Evolutionary conservation across 64 coral and sea anemone genomes (phyloP), one percentile per base, ranked within the genome.

Genomic region (Porites lutea): DNA sequence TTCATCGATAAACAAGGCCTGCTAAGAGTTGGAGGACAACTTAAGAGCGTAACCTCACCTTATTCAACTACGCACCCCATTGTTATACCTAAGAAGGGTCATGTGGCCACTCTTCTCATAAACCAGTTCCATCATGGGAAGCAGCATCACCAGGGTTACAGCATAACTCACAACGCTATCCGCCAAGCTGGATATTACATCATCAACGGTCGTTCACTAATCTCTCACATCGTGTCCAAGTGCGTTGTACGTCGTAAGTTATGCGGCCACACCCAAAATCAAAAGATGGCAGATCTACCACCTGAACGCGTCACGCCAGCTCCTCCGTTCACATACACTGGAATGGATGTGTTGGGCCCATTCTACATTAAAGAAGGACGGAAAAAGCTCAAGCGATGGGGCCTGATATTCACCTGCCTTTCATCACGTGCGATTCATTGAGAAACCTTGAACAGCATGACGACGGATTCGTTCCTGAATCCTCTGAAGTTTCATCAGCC

Each of bases 11-110:
- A 79, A 65, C 70, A 91, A 19, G 80, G 74, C 53, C 52, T 95
- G 12, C 80, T 95, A 22, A 75, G 93, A 63, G 75, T 91, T 19
- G 93, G 93, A 4, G 93, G 93, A 57, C 60, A 74, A 4, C 88
- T 95, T 4, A 83, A 60, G 44, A 80, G 72, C 52, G 15, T 74
- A 19, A 18, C 48, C 2, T 72, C 74, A 11, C 65, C 60, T 3
- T 78, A 65, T 13, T 13, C 83, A 37, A 79, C 75, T 11, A 88
- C 84, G 11, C 86, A 94, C 22, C 92, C 92, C 23, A 3, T 94
- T 3, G 49, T 94, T 20, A 3, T 94, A 6, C 86, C 92, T 16
- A 80, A 81, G 16, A 52, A 64, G 15, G 59, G 70, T 46, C 92
- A 94, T 86, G 70, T 94, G 0, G 89, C 92, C 89, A 13, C 44